These are phyloP conservation scores for Ormyrus nitidulus DNA, from an alignment of 2,888 invertebrate species.

Conservation along the genomic window DNA sequence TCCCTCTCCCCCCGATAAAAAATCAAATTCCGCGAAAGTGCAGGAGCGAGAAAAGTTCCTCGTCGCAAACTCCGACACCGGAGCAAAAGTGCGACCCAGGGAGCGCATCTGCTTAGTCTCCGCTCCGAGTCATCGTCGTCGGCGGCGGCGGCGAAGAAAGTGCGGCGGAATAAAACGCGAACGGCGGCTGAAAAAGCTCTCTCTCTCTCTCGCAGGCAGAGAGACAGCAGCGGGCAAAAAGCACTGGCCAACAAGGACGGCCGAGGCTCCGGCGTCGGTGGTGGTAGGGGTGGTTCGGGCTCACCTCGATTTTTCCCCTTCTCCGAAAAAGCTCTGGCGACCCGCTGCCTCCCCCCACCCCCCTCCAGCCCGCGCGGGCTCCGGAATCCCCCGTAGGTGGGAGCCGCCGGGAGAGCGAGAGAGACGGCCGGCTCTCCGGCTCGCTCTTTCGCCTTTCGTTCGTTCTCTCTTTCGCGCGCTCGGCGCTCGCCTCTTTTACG, in stretches of 20 bases:
- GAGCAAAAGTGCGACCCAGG: no score
- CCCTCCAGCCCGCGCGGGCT: conserved; percentile 54
- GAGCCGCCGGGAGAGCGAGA: conserved; percentile 55
- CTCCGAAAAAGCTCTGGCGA: conserved; percentile 70
- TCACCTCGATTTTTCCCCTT: conserved; percentile 70
- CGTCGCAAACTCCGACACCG: no score
- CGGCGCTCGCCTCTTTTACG: neutral
- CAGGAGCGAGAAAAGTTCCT: no score
- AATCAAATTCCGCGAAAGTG: no score
- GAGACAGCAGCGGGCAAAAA: neutral
- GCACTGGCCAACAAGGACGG: conserved; percentile 45
- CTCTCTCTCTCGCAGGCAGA: no score
- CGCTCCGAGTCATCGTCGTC: neutral
- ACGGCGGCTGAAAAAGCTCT: conserved; percentile 9
- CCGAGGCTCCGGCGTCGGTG: conserved; percentile 11
- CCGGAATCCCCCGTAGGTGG: conserved; percentile 49
- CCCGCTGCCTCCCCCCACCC: neutral
- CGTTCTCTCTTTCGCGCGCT: conserved; percentile 13
- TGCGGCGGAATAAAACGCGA: conserved; percentile 50
- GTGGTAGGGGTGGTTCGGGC: conserved; percentile 58
- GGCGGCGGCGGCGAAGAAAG: neutral
- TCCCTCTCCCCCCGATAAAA: no score
- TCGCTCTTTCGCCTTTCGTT: conserved; percentile 27
- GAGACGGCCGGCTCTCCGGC: conserved; percentile 42
- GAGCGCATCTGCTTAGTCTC: no score